Percentiles rank a stretch among this genome's conserved stretches.
Conservation (phyloP, 1,140 invertebrate species). For the Matsumurasca onukii region DNA sequence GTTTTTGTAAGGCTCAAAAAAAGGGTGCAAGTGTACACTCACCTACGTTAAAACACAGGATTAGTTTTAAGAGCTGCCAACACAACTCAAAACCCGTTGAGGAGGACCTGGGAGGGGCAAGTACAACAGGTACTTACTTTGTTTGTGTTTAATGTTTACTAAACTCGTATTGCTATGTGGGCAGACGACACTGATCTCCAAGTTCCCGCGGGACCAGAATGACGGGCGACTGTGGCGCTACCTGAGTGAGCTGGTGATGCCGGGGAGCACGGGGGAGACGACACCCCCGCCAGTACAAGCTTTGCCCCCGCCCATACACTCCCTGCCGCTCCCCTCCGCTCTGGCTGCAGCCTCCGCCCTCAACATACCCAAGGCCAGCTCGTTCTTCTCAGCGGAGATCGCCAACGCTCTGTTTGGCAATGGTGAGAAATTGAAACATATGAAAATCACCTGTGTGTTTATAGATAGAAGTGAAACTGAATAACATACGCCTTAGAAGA, state of each 20-base stretch:
- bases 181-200: constrained; percentile 42
- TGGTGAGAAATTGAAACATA: too few species aligned
- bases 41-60: too few species aligned
- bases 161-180: too few species aligned
- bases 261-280: constrained; percentile 25
- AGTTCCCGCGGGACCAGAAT: constrained; percentile 44
- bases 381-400: constrained; percentile 37
- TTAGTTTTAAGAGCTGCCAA: too few species aligned
- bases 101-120: too few species aligned
- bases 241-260: constrained; percentile 40
- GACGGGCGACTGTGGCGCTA: constrained; percentile 42
- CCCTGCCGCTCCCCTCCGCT: constrained; percentile 7
- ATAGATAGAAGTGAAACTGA: too few species aligned
- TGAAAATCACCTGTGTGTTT: too few species aligned
- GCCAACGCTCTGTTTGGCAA: constrained; percentile 41
- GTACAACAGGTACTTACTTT: not conserved
- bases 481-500: too few species aligned
- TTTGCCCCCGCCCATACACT: constrained; percentile 7
- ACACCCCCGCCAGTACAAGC: constrained; percentile 17
- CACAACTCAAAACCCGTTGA: too few species aligned
- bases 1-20: too few species aligned
- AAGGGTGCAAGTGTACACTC: too few species aligned
- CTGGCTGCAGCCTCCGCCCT: not conserved
- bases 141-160: not conserved
- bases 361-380: constrained; percentile 22